Base-by-base conservation (phyloP, 1,140 invertebrate genomes). In the Atta colombica region DNA sequence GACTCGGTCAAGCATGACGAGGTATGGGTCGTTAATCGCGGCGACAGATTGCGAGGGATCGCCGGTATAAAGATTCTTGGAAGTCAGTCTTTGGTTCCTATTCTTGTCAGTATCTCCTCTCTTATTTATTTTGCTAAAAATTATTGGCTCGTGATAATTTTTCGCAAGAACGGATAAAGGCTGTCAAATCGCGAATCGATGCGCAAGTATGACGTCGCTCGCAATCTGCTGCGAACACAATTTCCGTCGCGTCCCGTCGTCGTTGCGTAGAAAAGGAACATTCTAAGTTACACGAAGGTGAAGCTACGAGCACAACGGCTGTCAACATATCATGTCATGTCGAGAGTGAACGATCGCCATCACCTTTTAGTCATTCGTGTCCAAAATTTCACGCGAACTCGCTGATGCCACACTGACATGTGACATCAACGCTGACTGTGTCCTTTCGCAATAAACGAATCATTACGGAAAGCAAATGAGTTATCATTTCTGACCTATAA, bases 391-490 rank as follows among this genome's bases (percentile, higher is more conserved):
- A 92, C 90, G 91, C 88, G 89, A 88, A 90, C 92, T 90, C 89
- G 90, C 91, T 80, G 90, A 93, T 94, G 92, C 92, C 94, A 93
- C 93, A 94, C 94, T 94, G 94, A 93, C 93, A 94, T 3, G 49
- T 61, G 92, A 89, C 91, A 88, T 90, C 89, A 51, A 91, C 87
- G 90, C 90, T 89, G 92, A 91, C 92, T 93, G 92, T 94, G 93
- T 95, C 94, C 93, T 95, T 95, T 95, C 95, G 94, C 95, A 95
- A 95, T 95, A 95, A 95, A 95, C 92, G 93, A 95, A 95, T 94
- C 93, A 95, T 94, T 95, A 95, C 92, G 90, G 94, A 94, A 94
- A 88, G 71, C 88, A 88, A 85, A 39, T 8, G 69, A 84, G 55
- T 84, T 84, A 28, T 61, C 5, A 66, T 85, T 77, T 78, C 49